A percentile compares a stretch with the other conserved stretches of the same genome.
Evolutionary conservation across 1,140 invertebrate genomes (phyloP).

Genomic region (Contarinia nasturtii): DNA sequence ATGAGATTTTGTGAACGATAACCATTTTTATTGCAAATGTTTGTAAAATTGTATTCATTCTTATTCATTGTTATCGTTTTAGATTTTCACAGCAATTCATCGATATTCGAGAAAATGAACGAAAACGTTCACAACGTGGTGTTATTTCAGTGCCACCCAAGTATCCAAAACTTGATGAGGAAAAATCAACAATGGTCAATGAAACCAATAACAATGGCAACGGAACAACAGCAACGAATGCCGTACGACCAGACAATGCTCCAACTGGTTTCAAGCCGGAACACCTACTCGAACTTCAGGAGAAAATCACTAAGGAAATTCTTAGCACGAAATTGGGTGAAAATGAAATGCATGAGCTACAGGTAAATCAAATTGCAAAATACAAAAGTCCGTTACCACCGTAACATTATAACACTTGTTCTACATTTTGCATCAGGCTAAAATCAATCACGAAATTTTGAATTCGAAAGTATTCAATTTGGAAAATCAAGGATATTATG

Average conservation of each 20-base stretch:
- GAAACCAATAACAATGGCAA: neutral
- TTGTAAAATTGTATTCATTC: neutral
- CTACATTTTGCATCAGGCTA: constrained; percentile 11
- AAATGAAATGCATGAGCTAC: constrained; percentile 20
- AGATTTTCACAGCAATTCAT: constrained; percentile 85
- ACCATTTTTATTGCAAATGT: neutral
- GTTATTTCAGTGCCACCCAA: constrained; percentile 10
- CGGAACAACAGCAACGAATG: neutral
- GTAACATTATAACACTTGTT: too few species aligned
- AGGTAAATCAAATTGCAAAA: constrained; percentile 10
- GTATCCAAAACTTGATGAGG: constrained; percentile 3
- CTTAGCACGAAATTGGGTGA: constrained; percentile 21
- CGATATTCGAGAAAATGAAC: constrained; percentile 67
- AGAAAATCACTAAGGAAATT: constrained; percentile 21
- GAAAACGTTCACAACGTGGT: constrained; percentile 27
- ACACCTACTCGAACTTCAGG: constrained; percentile 18
- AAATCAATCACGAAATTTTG: constrained; percentile 22
- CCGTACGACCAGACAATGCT: neutral
- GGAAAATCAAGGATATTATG: constrained; percentile 2
- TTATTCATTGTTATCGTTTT: constrained; percentile 3
- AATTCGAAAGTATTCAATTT: constrained; percentile 19
- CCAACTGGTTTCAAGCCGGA: constrained; percentile 8
- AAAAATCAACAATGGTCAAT: neutral
- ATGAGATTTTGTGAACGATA: too few species aligned
- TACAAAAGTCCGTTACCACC: too few species aligned